Evolutionary conservation across 2,113 vertebrate species (phyloP).

Genomic region (crab-eating macaque (Macaca fascicularis)): T2T-MFA8v1.1 NC_088387.1:112987001-112987500

Average conservation of each 20-base stretch:
- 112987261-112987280: not conserved
- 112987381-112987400: not conserved
- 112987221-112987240: not conserved
- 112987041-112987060: not conserved
- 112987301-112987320: not conserved
- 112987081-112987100: not conserved
- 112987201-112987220: not conserved
- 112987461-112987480: not conserved
- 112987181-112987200: not conserved
- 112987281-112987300: not conserved
- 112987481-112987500: too few relatives aligned
- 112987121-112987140: rapidly evolving
- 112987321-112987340: not conserved
- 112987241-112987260: not conserved
- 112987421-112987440: not conserved
- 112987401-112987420: not conserved
- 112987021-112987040: not conserved
- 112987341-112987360: not conserved
- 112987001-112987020: not conserved
- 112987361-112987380: not conserved
- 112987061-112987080: not conserved
- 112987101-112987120: rapidly evolving
- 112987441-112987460: not conserved
- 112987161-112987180: not conserved
- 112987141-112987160: not conserved